phyloP scores from a whole-genome alignment of 2,113 vertebrate genomes.

The Aegypius monachus region DNA sequence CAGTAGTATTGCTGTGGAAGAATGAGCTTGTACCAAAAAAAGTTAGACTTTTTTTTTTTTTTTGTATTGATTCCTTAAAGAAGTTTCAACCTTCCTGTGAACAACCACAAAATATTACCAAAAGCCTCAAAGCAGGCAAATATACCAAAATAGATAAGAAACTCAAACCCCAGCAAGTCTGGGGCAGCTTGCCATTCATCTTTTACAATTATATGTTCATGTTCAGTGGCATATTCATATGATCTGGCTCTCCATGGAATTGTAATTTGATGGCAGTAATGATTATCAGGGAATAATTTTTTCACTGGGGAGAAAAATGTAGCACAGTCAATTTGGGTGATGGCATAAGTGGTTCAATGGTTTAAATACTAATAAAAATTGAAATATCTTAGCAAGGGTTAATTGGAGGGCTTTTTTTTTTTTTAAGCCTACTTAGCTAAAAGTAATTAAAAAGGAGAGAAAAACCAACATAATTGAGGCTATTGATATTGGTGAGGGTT shows the following conservation, averaged over 20 bases:
- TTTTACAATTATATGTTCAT: background rate
- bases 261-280: conserved; percentile 37
- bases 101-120: background rate
- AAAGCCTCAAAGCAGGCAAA: background rate
- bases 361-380: conserved; percentile 27
- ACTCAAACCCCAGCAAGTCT: background rate
- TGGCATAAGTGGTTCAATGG: background rate
- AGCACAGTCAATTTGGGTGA: background rate
- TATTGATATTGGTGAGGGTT: background rate
- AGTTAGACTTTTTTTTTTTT: background rate
- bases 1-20: background rate
- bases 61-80: background rate
- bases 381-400: background rate
- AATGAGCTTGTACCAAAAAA: background rate
- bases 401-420: background rate
- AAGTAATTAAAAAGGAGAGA: background rate
- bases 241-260: background rate
- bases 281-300: conserved; percentile 6
- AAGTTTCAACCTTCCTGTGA: background rate
- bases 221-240: background rate
- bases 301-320: background rate
- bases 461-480: background rate
- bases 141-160: background rate
- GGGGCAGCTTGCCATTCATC: background rate
- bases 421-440: background rate